Percentiles rank a stretch among this genome's conserved stretches.
Conservation (phyloP, 2,888 invertebrate genomes). For the Andrena fulva region DNA sequence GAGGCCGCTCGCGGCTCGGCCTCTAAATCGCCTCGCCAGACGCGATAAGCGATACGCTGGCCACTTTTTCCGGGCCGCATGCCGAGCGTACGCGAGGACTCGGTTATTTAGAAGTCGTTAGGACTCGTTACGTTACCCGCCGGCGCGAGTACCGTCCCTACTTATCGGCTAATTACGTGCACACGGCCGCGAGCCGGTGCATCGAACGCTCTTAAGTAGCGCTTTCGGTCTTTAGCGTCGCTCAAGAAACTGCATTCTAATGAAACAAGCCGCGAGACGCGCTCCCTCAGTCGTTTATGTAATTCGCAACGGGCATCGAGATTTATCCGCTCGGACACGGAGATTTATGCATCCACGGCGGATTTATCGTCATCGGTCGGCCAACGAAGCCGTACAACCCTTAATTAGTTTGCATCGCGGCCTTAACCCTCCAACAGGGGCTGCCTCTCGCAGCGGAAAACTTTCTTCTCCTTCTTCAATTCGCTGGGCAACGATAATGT, state of each 20-base stretch:
- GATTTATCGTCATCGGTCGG: constrained; percentile 40
- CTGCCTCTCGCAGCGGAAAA: neutral
- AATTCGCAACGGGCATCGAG: constrained; percentile 51
- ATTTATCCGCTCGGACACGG: constrained; percentile 47
- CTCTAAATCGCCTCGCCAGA: constrained; percentile 25
- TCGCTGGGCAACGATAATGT: too few species aligned
- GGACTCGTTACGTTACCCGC: constrained; percentile 73
- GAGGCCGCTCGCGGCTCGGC: constrained; percentile 4
- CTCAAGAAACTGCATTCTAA: constrained; percentile 51
- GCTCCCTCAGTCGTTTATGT: constrained; percentile 47
- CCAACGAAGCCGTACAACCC: constrained; percentile 20
- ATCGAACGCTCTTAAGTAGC: neutral
- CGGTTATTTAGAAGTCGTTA: constrained; percentile 75
- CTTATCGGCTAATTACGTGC: constrained; percentile 78
- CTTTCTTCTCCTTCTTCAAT: neutral
- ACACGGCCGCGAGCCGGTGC: constrained; percentile 15
- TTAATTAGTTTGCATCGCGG: constrained; percentile 27
- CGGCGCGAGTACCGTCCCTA: constrained; percentile 72
- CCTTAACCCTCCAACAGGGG: constrained; percentile 22
- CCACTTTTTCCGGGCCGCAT: constrained; percentile 44
- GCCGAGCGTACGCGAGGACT: constrained; percentile 23
- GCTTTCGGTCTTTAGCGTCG: constrained; percentile 47
- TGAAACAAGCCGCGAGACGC: constrained; percentile 40
- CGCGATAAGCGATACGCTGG: constrained; percentile 57
- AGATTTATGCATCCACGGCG: constrained; percentile 41